Percentiles rank a stretch among this genome's conserved stretches.
These are phyloP conservation scores for Parauchenoglanis punctatus DNA, from an alignment of 2,797 vertebrate species.

Conservation along the genomic window DNA sequence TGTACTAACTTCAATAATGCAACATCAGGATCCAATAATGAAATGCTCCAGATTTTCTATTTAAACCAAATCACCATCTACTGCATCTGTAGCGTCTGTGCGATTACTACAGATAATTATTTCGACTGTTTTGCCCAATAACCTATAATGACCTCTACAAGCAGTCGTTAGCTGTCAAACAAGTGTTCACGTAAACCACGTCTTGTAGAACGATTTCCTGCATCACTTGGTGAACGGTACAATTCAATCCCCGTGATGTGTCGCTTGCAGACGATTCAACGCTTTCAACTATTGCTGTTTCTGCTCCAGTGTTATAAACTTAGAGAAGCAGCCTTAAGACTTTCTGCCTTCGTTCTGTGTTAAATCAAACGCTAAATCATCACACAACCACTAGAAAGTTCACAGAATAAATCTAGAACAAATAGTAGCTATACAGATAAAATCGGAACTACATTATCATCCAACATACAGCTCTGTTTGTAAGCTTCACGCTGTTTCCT, in stretches of 20 bases:
- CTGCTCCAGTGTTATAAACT: neutral
- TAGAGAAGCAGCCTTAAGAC: too few relatives aligned
- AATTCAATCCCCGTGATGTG: neutral
- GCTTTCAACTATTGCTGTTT: neutral
- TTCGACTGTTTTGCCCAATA: neutral
- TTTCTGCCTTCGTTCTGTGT: too few relatives aligned
- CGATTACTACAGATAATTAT: neutral
- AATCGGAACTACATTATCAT: neutral
- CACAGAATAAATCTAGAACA: neutral
- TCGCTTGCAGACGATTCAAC: neutral
- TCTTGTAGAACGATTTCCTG: neutral
- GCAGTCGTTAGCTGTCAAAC: neutral
- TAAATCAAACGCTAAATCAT: neutral
- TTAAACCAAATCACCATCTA: neutral
- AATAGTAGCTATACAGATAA: neutral
- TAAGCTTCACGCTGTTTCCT: too few relatives aligned
- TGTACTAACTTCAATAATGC: neutral
- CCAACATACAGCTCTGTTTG: too few relatives aligned
- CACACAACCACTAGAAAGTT: neutral
- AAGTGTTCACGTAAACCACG: neutral
- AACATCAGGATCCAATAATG: neutral
- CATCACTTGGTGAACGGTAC: too few relatives aligned
- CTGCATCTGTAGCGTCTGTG: neutral
- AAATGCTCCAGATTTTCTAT: neutral
- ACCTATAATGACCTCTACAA: neutral